A percentile compares a stretch with the other conserved stretches of the same genome.
Conservation (phyloP, 2,888 invertebrate genomes). For the Eristalis arbustorum region DNA sequence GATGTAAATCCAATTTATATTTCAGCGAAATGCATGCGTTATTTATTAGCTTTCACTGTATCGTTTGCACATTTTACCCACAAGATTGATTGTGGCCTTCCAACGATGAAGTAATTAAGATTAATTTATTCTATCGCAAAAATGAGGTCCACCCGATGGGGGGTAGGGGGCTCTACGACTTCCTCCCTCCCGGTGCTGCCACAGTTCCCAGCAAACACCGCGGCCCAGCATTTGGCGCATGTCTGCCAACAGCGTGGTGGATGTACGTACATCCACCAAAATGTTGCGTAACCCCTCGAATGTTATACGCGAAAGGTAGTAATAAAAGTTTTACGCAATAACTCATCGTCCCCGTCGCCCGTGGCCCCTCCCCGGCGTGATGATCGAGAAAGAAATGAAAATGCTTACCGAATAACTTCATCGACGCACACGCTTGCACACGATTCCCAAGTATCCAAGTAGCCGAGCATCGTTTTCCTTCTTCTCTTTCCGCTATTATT, state of each 20-base stretch:
- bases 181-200: neutral
- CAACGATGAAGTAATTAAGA: neutral
- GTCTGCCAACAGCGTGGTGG: neutral
- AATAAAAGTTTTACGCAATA: constrained; percentile 39
- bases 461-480: neutral
- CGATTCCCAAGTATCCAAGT: neutral
- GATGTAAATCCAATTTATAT: constrained; percentile 2
- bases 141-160: neutral
- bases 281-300: constrained; percentile 11
- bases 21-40: constrained; percentile 8
- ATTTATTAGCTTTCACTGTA: constrained; percentile 32
- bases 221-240: neutral
- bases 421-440: neutral
- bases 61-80: neutral
- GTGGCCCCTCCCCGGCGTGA: neutral
- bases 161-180: neutral
- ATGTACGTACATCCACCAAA: neutral
- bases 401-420: neutral
- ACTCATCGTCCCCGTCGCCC: too few relatives aligned
- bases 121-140: constrained; percentile 2
- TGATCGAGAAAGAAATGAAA: neutral
- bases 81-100: neutral
- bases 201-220: neutral
- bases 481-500: neutral
- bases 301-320: constrained; percentile 27